Conservation (phyloP, 2,888 invertebrate species). For the Liposcelis brunnea region DNA sequence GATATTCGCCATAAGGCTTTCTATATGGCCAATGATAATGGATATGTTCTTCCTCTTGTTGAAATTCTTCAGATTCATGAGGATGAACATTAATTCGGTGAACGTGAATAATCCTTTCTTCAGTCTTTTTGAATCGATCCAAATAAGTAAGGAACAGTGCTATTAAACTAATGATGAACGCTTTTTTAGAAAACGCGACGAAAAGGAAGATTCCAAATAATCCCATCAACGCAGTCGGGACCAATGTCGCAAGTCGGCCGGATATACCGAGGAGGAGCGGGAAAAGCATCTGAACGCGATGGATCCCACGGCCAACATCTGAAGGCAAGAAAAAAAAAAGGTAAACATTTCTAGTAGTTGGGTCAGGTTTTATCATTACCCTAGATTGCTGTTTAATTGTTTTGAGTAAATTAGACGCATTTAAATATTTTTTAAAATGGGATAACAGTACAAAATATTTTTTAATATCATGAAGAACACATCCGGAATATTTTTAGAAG, state of each 20-base stretch:
- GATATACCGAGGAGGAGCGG: conserved; percentile 3
- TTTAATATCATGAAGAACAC: no score
- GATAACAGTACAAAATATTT: no score
- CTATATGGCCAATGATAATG: no score
- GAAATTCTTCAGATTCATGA: background rate
- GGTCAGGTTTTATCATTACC: no score
- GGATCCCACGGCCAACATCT: conserved; percentile 1
- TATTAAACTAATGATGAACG: conserved; percentile 5
- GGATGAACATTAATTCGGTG: background rate
- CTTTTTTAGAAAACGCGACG: conserved; percentile 6
- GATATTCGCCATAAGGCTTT: no score
- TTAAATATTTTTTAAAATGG: no score
- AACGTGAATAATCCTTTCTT: background rate
- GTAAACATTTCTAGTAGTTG: no score
- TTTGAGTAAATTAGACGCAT: no score
- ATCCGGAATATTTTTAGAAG: background rate
- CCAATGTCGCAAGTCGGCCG: background rate
- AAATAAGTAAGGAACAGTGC: conserved; percentile 2
- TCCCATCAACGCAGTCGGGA: background rate
- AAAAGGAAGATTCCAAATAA: conserved; percentile 4
- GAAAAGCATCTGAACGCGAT: conserved; percentile 3
- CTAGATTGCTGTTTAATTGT: no score
- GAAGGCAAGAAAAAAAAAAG: background rate
- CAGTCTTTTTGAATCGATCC: background rate
- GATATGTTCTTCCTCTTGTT: no score